Conservation (phyloP, 2,888 invertebrate genomes). For the Chrysomela aeneicollis region DNA sequence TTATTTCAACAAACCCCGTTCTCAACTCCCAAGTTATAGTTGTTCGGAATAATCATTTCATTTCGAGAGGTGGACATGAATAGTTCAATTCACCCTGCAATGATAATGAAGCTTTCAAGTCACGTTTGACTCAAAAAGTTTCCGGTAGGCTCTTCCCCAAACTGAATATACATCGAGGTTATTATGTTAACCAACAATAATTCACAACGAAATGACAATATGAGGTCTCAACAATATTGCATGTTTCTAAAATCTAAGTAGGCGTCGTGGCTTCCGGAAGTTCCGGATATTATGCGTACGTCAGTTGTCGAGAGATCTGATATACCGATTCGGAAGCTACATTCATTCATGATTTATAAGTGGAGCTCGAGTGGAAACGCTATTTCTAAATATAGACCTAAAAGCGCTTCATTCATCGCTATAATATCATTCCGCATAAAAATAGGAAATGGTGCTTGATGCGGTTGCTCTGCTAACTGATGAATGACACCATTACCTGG, state of each 20-base stretch:
- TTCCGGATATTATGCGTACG: constrained; percentile 37
- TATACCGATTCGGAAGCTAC: constrained; percentile 24
- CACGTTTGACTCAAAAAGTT: no score
- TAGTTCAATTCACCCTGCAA: no score
- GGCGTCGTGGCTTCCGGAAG: constrained; percentile 37
- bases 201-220: background rate
- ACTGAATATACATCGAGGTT: no score
- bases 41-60: no score
- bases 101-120: no score
- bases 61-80: no score
- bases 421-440: constrained; percentile 3
- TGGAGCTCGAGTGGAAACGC: constrained; percentile 29
- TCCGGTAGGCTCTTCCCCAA: no score
- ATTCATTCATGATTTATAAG: constrained; percentile 29
- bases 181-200: background rate
- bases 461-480: background rate
- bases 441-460: constrained; percentile 4
- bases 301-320: constrained; percentile 35
- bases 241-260: constrained; percentile 22
- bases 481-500: background rate
- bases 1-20: no score
- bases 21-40: no score
- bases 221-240: constrained; percentile 4
- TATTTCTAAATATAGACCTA: constrained; percentile 18
- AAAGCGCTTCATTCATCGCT: constrained; percentile 19